Percentiles rank a stretch among this genome's conserved stretches.
Conservation (phyloP, 1,140 invertebrate genomes). For the Dendroctonus valens region DNA sequence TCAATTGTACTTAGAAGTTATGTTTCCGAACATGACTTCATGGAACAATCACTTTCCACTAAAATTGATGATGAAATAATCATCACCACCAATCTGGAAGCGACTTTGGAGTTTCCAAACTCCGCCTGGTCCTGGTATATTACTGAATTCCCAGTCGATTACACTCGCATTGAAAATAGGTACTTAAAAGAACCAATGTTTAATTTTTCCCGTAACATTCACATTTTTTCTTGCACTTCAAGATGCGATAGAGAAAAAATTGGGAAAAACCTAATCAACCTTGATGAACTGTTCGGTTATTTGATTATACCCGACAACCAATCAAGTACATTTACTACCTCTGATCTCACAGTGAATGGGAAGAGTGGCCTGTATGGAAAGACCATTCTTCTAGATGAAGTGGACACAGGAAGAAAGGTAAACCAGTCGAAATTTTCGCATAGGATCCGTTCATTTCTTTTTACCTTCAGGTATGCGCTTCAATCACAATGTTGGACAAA, state of each 20-base stretch:
- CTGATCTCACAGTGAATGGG: constrained; percentile 48
- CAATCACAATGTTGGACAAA: constrained; percentile 62
- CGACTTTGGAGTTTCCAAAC: constrained; percentile 71
- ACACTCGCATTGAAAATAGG: constrained; percentile 64
- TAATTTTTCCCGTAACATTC: not conserved
- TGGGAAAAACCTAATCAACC: constrained; percentile 57
- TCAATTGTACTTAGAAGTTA: constrained; percentile 62
- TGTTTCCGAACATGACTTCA: constrained; percentile 74
- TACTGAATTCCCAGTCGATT: constrained; percentile 78
- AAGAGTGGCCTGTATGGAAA: constrained; percentile 71
- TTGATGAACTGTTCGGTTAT: constrained; percentile 63
- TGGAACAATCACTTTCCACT: constrained; percentile 72
- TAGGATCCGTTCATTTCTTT: not conserved
- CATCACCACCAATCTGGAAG: constrained; percentile 63
- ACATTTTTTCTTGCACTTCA: not conserved
- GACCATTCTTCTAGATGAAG: constrained; percentile 67
- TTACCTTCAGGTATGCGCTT: constrained; percentile 22
- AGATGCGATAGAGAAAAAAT: constrained; percentile 59
- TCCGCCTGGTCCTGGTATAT: constrained; percentile 79
- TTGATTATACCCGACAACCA: constrained; percentile 70
- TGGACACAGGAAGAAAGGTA: constrained; percentile 56
- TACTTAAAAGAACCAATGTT: constrained; percentile 1
- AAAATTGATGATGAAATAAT: constrained; percentile 58
- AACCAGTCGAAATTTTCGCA: not conserved
- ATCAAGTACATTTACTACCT: constrained; percentile 62